Percentiles rank a stretch among this genome's conserved stretches.
Conservation (phyloP, 2,797 vertebrate genomes). For the Emys orbicularis region DNA sequence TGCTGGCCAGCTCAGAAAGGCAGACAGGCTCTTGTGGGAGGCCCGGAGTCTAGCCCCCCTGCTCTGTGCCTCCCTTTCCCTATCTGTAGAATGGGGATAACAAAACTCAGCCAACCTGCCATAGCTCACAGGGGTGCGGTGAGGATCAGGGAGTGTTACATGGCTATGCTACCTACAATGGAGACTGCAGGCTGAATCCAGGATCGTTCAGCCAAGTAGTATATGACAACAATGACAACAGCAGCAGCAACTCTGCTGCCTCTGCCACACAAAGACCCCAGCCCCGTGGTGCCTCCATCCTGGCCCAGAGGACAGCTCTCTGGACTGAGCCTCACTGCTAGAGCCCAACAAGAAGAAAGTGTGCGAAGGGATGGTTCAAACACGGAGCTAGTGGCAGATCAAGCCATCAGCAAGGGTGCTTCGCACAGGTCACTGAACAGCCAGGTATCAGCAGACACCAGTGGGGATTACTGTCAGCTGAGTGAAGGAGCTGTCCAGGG, state of each 20-base stretch:
- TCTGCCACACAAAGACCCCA: too few relatives aligned
- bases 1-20: neutral
- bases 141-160: neutral
- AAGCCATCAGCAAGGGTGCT: neutral
- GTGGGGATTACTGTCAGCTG: neutral
- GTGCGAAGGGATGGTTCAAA: too few relatives aligned
- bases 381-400: neutral
- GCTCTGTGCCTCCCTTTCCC: neutral
- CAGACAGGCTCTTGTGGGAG: neutral
- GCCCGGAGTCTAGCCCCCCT: neutral
- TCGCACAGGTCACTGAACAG: neutral
- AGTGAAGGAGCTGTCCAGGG: neutral
- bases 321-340: neutral
- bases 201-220: neutral
- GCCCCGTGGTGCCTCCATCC: neutral
- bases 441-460: neutral
- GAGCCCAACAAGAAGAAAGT: too few relatives aligned
- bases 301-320: neutral
- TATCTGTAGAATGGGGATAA: neutral
- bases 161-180: neutral
- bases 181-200: neutral
- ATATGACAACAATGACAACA: neutral
- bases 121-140: neutral
- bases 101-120: neutral
- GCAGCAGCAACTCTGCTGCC: too few relatives aligned